Evolutionary conservation across 2,888 invertebrate species (phyloP).

Genomic region (Blastobasis lacticolella): DNA sequence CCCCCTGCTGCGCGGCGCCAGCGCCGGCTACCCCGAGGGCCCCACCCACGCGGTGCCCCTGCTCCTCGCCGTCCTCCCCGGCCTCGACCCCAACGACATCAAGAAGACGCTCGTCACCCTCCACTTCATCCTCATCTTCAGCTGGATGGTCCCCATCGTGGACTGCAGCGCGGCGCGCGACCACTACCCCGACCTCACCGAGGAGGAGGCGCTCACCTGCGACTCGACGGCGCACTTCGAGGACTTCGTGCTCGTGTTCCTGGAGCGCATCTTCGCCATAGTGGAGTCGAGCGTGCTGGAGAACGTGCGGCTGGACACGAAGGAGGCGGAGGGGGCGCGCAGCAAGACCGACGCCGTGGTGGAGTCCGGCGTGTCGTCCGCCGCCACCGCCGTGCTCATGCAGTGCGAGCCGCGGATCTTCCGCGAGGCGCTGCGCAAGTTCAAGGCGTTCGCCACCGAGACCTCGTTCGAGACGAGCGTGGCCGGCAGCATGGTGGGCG

Average conservation of each 20-base stretch:
- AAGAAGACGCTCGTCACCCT: slow-evolving; percentile 84
- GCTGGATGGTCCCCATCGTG: slow-evolving; percentile 85
- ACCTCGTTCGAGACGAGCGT: slow-evolving; percentile 89
- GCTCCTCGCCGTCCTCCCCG: slow-evolving; percentile 86
- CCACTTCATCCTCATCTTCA: slow-evolving; percentile 84
- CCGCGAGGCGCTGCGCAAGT: slow-evolving; percentile 80
- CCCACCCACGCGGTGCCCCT: slow-evolving; percentile 87
- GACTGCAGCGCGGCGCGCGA: slow-evolving; percentile 87
- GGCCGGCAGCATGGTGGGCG: slow-evolving; percentile 86
- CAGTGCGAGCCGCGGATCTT: slow-evolving; percentile 81
- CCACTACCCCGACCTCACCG: slow-evolving; percentile 79
- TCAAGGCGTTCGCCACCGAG: slow-evolving; percentile 81
- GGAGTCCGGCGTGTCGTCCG: slow-evolving; percentile 80
- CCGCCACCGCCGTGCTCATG: slow-evolving; percentile 79
- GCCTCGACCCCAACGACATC: slow-evolving; percentile 92
- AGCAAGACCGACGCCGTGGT: slow-evolving; percentile 82
- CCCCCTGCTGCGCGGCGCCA: slow-evolving; percentile 73
- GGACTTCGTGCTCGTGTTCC: slow-evolving; percentile 89
- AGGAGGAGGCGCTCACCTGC: slow-evolving; percentile 83
- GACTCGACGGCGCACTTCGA: slow-evolving; percentile 90
- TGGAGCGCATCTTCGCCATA: slow-evolving; percentile 83
- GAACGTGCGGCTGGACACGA: slow-evolving; percentile 78
- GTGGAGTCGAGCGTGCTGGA: slow-evolving; percentile 82
- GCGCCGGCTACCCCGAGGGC: slow-evolving; percentile 80
- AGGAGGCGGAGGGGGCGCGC: slow-evolving; percentile 72